Evolutionary conservation across 2,797 vertebrate species (phyloP), one percentile per base, ranked within the genome.

Genomic region (Siniperca obscura): DNA sequence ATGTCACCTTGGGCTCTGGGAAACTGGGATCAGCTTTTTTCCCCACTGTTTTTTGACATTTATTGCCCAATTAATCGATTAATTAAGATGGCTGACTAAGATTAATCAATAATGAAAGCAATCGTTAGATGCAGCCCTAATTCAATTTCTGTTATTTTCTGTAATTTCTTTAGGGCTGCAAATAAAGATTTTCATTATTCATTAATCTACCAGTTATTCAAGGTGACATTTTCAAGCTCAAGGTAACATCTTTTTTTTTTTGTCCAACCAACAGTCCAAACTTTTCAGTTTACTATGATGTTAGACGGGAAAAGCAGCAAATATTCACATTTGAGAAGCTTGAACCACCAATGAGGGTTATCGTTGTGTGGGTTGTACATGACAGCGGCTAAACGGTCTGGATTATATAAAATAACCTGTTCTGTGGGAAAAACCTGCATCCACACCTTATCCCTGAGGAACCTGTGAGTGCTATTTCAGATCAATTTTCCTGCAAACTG

Each of bases 401-500:
- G 0, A 27, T 70, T 66, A 8, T 3, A 60, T 6, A 74, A 7
- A 52, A 73, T 1, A 73, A 44, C 34, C 7, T n/a, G 21, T 64
- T 44, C 48, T 25, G 3, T 62, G n/a, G 40, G 48, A 9, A 44
- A 77, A 70, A 56, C 5, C 36, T 56, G 67, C 74, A 25, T 21
- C 71, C 40, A 34, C 36, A 16, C 42, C 34, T 21, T 14, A 60
- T 76, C 30, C 46, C 53, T 13, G n/a, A 42, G 40, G 48, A 74
- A 48, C 21, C 42, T 36, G 6, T 55, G 38, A 73, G 50, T 66
- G 53, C 9, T 3, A 48, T 85, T 78, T 84, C 61, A 70, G 50
- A 76, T 81, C 59, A 21, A 57, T 77, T 61, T 77, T 4, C 74
- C 81, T 56, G 62, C 46, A 61, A 4, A 30, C 19, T 83, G 12